Evolutionary conservation across 2,113 vertebrate genomes (phyloP).

Genomic region (Hippocampus barbouri): DNA sequence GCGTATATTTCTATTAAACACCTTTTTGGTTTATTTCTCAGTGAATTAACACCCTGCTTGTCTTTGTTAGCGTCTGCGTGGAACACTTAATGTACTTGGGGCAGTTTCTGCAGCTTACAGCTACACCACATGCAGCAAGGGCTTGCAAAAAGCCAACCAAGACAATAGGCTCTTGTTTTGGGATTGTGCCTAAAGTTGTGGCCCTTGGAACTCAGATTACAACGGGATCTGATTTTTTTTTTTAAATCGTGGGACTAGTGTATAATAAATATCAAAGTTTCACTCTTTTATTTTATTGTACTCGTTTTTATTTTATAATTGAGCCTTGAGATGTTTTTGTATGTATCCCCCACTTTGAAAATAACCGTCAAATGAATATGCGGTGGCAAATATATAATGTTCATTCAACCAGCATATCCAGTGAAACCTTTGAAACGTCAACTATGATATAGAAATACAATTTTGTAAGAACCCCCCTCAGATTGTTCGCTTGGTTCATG

Average conservation of each 20-base stretch:
- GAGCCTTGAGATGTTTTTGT: neutral
- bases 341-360: neutral
- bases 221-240: neutral
- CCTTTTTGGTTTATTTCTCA: neutral
- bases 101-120: neutral
- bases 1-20: neutral
- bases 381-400: neutral
- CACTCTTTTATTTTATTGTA: neutral
- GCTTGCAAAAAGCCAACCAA: neutral
- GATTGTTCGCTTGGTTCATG: neutral
- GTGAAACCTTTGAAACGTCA: neutral
- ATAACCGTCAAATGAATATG: neutral
- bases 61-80: neutral
- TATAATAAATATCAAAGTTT: neutral
- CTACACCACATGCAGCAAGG: too few relatives aligned
- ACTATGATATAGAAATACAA: neutral
- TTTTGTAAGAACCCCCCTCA: neutral
- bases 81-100: neutral
- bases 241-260: neutral
- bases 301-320: neutral
- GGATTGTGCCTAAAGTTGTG: neutral
- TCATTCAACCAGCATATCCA: neutral
- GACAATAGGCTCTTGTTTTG: neutral
- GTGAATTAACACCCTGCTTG: too few relatives aligned
- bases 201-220: neutral